A percentile compares a stretch with the other conserved stretches of the same genome.
Conservation (phyloP, 2,797 vertebrate species). For the Protonibea diacanthus region DNA sequence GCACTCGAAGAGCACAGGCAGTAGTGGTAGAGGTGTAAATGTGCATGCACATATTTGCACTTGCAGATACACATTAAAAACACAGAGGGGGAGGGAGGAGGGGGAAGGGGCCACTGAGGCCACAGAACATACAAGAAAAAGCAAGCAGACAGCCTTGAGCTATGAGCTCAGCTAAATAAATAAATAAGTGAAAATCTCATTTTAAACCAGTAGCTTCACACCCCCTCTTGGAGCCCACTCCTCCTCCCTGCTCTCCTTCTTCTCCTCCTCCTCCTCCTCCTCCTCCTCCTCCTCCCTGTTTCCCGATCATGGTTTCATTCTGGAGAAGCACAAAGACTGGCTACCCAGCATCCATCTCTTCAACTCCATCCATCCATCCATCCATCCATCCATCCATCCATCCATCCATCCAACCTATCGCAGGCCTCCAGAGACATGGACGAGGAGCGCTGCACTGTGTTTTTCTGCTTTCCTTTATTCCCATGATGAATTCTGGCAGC, state of each 20-base stretch:
- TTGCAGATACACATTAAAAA: constrained; percentile 70
- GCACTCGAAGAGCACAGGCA: constrained; percentile 15
- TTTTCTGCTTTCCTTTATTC: constrained; percentile 38
- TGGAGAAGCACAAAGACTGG: constrained; percentile 66
- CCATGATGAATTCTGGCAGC: constrained; percentile 42
- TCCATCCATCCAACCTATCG: constrained; percentile 50
- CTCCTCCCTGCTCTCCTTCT: constrained; percentile 54
- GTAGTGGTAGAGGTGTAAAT: constrained; percentile 53
- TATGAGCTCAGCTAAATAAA: constrained; percentile 81
- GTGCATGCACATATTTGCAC: constrained; percentile 54
- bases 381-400: constrained; percentile 55
- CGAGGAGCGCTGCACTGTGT: constrained; percentile 5
- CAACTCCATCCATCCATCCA: constrained; percentile 52
- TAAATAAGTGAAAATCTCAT: constrained; percentile 81
- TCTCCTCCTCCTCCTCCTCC: constrained; percentile 19
- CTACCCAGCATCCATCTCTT: constrained; percentile 59
- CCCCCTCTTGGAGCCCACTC: constrained; percentile 57
- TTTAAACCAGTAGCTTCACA: constrained; percentile 76
- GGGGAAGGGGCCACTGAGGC: constrained; percentile 67
- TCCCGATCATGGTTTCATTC: constrained; percentile 73
- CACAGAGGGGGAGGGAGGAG: constrained; percentile 47
- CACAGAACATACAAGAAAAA: constrained; percentile 78
- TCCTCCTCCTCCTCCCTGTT: constrained; percentile 36
- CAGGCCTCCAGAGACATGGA: constrained; percentile 57
- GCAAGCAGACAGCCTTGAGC: constrained; percentile 82